A percentile compares a stretch with the other conserved stretches of the same genome.
phyloP scores from a whole-genome alignment of 1,140 invertebrate genomes.

The Chionoecetes opilio region DNA sequence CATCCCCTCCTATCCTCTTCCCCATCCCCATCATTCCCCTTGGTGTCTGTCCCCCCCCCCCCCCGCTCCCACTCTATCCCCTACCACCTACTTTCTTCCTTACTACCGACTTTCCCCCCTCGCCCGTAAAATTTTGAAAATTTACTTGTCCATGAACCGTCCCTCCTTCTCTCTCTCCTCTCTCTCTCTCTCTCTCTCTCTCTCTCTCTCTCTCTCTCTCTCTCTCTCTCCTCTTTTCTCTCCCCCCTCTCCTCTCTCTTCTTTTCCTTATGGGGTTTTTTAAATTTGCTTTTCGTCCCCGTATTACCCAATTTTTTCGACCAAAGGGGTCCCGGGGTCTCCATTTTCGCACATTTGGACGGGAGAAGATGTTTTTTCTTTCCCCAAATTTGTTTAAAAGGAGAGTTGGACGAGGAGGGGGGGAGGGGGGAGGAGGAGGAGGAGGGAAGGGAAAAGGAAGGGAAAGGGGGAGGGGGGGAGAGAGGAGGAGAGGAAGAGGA shows the following conservation, averaged over 20 bases:
- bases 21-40: not conserved
- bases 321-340: not conserved
- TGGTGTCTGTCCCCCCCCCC: not conserved
- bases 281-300: not conserved
- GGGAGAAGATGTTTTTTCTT: too few species aligned
- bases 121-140: not conserved
- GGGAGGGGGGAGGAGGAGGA: too few species aligned
- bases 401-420: too few species aligned
- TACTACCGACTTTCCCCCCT: not conserved
- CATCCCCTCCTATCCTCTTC: not conserved
- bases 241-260: not conserved
- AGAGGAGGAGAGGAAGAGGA: too few species aligned
- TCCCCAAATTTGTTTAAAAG: too few species aligned
- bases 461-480: too few species aligned
- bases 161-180: conserved; percentile 35
- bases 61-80: not conserved
- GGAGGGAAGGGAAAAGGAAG: too few species aligned
- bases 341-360: too few species aligned
- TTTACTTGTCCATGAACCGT: not conserved
- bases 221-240: not conserved
- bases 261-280: not conserved
- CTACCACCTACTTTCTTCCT: not conserved
- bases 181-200: not conserved
- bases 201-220: not conserved
- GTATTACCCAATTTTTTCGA: not conserved